Evolutionary conservation across 2,113 vertebrate genomes (phyloP), one percentile per base, ranked within the genome.

Genomic region (Melierax canorus): DNA sequence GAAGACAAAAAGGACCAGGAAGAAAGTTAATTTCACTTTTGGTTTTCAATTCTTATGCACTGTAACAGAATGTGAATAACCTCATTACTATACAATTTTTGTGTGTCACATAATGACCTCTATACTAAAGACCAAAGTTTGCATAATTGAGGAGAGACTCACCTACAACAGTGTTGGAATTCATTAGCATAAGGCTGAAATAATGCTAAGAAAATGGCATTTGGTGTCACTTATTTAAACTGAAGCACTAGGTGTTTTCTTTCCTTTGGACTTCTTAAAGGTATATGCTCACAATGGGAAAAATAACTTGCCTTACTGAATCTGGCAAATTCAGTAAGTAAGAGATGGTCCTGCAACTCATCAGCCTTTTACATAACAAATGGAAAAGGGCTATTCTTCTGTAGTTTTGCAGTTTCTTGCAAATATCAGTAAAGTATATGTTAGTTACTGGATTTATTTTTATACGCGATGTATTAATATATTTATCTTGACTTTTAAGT

Each of bases 1-100:
- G 91, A 90, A 96, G 93, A 91, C 39, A 89, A 69, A 95, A 97
- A 95, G 95, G 95, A 94, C 8, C 26, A 88, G 92, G 39, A 90
- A 88, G 79, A 92, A 94, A 97, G 87, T 94, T 95, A 97, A 98
- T 98, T 98, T 97, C 81, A 91, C 94, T 96, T 96, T 91, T 96
- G 67, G 76, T 94, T 93, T 97, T 97, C 94, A 95, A 72, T 96
- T 97, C 92, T 97, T 91, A 89, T 80, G 96, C 91, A 94, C 92
- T 94, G n/a, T 96, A 97, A 94, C 90, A 96, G 97, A 98, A 97
- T 98, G 95, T 94, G 97, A 97, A 97, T 96, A 97, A 98, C 95
- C 91, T 98, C 96, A 97, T 98, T 97, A 97, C 78, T 93, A 41
- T 92, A 94, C 73, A 92, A 94, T 96, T 97, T 97, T 93, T 96